Conservation (phyloP, 2,113 vertebrate species). For the Chrysemys picta region DNA sequence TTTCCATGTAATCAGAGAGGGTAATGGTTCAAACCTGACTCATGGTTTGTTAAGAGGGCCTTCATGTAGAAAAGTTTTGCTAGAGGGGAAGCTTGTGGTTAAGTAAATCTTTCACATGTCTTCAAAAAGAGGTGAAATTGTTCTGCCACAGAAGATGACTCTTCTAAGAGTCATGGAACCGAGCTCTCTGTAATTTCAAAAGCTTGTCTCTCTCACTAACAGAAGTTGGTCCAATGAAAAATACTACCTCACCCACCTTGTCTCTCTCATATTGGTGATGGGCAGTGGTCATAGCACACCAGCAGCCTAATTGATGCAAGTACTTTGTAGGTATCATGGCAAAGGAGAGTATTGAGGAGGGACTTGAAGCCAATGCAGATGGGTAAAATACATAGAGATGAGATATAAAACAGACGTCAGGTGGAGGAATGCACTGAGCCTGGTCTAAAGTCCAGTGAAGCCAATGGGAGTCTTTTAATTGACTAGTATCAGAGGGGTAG, state of each 20-base stretch:
- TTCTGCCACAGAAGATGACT: not conserved
- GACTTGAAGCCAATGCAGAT: not conserved
- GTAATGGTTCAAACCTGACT: not conserved
- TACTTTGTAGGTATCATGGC: no score
- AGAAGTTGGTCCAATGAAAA: no score
- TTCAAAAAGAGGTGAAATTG: slow-evolving; percentile 42
- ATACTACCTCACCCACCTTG: no score
- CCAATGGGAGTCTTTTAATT: not conserved
- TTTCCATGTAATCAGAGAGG: not conserved
- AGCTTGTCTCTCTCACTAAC: no score
- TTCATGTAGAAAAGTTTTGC: not conserved
- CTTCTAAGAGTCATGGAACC: no score
- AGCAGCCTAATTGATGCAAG: no score
- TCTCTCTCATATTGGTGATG: no score
- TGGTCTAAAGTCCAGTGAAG: not conserved
- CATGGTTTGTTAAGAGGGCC: not conserved
- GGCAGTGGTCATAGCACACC: no score
- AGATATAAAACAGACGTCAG: not conserved
- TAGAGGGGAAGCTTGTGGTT: slow-evolving; percentile 37
- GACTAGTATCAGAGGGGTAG: no score
- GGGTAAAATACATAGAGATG: not conserved
- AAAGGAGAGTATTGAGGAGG: no score
- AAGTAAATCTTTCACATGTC: slow-evolving; percentile 38
- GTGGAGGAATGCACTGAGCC: not conserved
- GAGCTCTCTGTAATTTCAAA: no score